Evolutionary conservation across 2,113 vertebrate species (phyloP).

Genomic region (Vireo altiloquus): DNA sequence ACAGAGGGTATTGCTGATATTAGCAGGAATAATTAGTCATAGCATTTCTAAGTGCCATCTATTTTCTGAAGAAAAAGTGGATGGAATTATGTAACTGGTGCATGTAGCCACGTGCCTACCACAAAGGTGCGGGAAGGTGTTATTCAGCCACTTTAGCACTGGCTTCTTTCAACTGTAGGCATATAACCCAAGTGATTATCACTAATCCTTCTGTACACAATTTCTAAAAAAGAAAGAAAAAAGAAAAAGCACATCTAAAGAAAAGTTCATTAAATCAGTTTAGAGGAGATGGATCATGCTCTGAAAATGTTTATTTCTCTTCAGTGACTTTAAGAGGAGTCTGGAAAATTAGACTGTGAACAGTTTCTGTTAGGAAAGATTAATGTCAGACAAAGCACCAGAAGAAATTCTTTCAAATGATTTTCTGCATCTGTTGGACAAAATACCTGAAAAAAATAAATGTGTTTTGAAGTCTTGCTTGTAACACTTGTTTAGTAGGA

Average conservation of each 20-base stretch:
- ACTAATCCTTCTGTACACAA: not conserved
- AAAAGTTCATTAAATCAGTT: not conserved
- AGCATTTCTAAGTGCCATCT: not conserved
- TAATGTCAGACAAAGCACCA: not conserved
- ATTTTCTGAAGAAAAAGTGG: not conserved
- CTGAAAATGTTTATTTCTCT: not conserved
- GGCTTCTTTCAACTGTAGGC: not conserved
- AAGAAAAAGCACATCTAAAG: not conserved
- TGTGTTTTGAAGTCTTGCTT: not conserved
- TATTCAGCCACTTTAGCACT: not conserved
- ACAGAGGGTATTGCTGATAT: not conserved
- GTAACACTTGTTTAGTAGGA: not conserved
- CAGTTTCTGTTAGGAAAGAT: not conserved
- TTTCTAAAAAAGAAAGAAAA: accelerated
- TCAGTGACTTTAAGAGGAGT: not conserved
- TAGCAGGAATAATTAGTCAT: not conserved
- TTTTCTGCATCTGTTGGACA: not conserved
- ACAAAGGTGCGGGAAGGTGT: not conserved
- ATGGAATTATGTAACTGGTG: not conserved
- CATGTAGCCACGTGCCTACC: not conserved
- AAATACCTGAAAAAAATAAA: not conserved
- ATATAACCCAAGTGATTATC: not conserved
- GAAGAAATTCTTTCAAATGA: not conserved
- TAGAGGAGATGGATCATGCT: not conserved
- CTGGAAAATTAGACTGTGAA: not conserved